Base-by-base conservation (phyloP, 2,797 vertebrate genomes). In the Galagoides demidoff region DNA sequence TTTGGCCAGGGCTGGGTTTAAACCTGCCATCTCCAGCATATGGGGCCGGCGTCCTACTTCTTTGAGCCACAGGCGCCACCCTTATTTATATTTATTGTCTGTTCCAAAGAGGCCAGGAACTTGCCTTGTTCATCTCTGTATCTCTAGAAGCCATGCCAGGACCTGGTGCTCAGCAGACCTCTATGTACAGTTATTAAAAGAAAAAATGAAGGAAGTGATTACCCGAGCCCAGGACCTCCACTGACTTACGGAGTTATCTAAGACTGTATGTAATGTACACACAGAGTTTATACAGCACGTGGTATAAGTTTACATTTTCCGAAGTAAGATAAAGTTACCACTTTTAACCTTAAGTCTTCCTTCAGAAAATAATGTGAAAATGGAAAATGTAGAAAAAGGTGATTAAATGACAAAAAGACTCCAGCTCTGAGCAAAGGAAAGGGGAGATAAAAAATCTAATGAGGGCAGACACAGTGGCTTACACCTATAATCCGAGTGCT, bases 331-430 rank as follows among this genome's bases (percentile, higher is more conserved):
- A 1, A 39, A 63, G 61, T 49, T 19, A 55, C 12, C 59, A 31
- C 63, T 57, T 73, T 81, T 20, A 63, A 71, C 71, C 77, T 45
- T 23, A 61, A n/a, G 14, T 37, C 25, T 86, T 49, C 71, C 55
- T 93, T 94, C 52, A 85, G 81, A 57, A 90, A 63, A 92, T 29
- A 57, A 13, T 4, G n/a, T 6, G 85, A 39, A 74, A 93, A 86
- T 2, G 27, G 57, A 83, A 66, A 81, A 71, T 34, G 64, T 64
- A 83, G 90, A 85, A 45, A 39, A 93, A 79, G 61, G 37, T 25
- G 49, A 87, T 49, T 37, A 73, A 34, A 27, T 12, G 45, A 59
- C 16, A 9, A 73, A 43, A 31, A 31, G 43, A 45, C 31, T 23
- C 19, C 31, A 43, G 68, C 20, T 19, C 3, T 16, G 85, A 43